Conservation (phyloP, 2,113 vertebrate genomes). For the Sinocyclocheilus anophthalmus region DNA sequence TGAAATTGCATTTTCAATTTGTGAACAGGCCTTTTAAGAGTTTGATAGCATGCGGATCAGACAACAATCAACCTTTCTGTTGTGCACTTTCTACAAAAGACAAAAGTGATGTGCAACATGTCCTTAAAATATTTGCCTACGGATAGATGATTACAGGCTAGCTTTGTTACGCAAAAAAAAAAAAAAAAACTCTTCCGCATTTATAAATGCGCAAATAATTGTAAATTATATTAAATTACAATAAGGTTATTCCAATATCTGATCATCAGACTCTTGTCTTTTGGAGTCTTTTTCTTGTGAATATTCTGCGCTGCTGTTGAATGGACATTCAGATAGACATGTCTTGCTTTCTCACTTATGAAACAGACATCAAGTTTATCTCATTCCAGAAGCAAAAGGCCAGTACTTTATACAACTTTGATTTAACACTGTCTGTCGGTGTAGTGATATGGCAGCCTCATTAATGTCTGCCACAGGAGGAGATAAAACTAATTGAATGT, state of each 20-base stretch:
- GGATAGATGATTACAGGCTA: too few species aligned
- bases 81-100: background rate
- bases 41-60: background rate
- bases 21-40: background rate
- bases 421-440: background rate
- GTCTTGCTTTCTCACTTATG: background rate
- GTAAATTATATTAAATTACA: background rate
- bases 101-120: background rate
- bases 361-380: slow-evolving; percentile 9
- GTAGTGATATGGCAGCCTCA: background rate
- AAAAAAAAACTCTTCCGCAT: background rate
- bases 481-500: background rate
- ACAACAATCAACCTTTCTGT: background rate
- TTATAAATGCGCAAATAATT: background rate
- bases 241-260: background rate
- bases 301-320: background rate
- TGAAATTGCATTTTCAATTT: background rate
- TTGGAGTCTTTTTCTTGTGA: background rate
- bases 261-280: background rate
- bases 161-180: too few species aligned
- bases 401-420: background rate
- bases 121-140: too few species aligned
- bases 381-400: background rate
- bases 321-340: too few species aligned
- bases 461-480: background rate